phyloP scores from a whole-genome alignment of 2,797 vertebrate genomes.

The Hozukius guyotensis region DNA sequence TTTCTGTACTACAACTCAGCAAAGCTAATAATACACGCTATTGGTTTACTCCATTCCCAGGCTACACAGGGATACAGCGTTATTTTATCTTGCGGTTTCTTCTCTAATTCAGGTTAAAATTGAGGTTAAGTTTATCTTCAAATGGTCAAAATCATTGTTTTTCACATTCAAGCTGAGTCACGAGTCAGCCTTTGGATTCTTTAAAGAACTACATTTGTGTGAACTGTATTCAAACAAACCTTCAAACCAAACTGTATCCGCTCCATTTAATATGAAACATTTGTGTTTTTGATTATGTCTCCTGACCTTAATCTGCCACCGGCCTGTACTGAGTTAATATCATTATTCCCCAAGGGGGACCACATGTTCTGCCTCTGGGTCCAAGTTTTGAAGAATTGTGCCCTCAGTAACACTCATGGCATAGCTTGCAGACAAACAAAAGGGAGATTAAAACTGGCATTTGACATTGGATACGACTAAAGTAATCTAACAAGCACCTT shows the following conservation, averaged over 20 bases:
- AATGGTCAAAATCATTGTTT: not conserved
- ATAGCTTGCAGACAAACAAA: constrained; percentile 68
- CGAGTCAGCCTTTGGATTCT: not conserved
- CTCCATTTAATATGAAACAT: not conserved
- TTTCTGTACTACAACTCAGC: not conserved
- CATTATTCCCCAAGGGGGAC: constrained; percentile 8
- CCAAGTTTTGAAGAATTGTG: constrained; percentile 28
- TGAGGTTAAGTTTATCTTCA: not conserved
- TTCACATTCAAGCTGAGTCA: not conserved
- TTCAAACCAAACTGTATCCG: not conserved
- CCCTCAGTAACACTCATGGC: constrained; percentile 39
- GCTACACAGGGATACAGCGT: not conserved
- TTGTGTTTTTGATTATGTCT: not conserved
- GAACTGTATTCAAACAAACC: not conserved
- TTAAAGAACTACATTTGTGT: not conserved
- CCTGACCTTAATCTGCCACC: constrained; percentile 35
- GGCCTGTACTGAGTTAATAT: not conserved
- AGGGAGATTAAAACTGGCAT: constrained; percentile 69
- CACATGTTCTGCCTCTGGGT: not conserved
- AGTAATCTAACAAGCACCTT: constrained; percentile 64
- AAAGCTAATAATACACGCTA: not conserved
- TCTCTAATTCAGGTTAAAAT: not conserved
- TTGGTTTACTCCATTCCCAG: not conserved
- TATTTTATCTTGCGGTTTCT: not conserved
- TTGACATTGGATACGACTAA: constrained; percentile 69